Evolutionary conservation across 2,113 vertebrate species (phyloP), one percentile per base, ranked within the genome.

Genomic region (Pangasianodon gigas): DNA sequence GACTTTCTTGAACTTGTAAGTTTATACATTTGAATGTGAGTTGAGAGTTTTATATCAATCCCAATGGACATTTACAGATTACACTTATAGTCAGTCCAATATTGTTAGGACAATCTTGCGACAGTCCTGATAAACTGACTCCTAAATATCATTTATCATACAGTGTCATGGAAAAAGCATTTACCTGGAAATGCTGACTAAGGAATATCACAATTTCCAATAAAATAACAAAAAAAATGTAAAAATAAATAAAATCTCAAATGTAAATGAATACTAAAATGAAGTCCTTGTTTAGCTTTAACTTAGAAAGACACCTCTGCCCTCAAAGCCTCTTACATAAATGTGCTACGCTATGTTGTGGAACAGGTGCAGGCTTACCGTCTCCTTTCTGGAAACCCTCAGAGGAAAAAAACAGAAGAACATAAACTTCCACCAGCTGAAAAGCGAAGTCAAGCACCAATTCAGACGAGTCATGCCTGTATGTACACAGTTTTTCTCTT

Each of bases 351-450:
- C 44, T 19, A 29, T 13, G 11, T 48, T 82, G 48, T 90, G n/a
- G 51, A 62, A 90, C 75, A 85, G 69, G 62, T 87, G 3, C 21
- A 32, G 41, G 48, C 92, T 93, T 96, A 96, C 95, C 96, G 96
- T 93, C 21, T 88, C 90, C 82, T 89, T 93, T 91, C 92, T 92
- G 44, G 90, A 74, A 81, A 91, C 91, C 86, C 95, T 91, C 90
- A 97, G 95, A 0, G 97, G 97, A 88, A 97, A 94, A 91, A 98
- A 89, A 92, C 97, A 97, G 52, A 93, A 94, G 91, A 97, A 95
- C 85, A 98, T 85, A 87, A 95, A 96, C 93, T 96, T 97, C 26
- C 96, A 94, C 97, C 97, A 98, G 92, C 92, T 95, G 93, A 97
- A 93, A 91, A 97, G 85, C 1, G 94, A 94, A 48, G 95, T 91